A percentile compares a stretch with the other conserved stretches of the same genome.
Conservation (phyloP, 2,113 vertebrate species). For the Ctenomys sociabilis region DNA sequence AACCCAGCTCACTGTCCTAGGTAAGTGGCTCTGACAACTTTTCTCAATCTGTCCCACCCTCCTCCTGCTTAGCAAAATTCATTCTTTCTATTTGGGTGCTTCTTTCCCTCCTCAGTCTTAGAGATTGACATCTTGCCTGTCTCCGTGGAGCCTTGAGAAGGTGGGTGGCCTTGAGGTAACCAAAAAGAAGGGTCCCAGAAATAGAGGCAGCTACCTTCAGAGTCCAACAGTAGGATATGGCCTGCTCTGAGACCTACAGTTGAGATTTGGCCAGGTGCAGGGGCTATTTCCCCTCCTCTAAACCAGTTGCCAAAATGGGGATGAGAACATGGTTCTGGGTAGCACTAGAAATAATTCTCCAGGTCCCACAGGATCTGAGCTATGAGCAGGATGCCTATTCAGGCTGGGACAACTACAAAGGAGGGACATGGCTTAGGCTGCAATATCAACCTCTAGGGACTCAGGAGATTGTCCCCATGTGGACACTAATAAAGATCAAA, state of each 20-base stretch:
- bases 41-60: not conserved
- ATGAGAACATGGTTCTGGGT: not conserved
- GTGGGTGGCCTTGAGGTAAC: not conserved
- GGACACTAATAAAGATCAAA: not conserved
- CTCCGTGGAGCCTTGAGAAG: not conserved
- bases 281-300: not conserved
- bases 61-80: not conserved
- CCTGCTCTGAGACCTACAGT: not conserved
- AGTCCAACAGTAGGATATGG: not conserved
- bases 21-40: slow-evolving; percentile 51
- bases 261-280: not conserved
- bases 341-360: accelerated
- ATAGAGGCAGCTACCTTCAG: not conserved
- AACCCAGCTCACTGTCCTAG: slow-evolving; percentile 61
- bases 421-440: not conserved
- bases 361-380: accelerated
- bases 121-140: not conserved
- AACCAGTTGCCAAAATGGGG: not conserved
- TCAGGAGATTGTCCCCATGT: not conserved
- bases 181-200: not conserved
- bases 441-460: not conserved
- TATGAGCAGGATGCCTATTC: not conserved
- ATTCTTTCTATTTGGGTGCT: not conserved
- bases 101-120: not conserved
- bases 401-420: not conserved